Percentiles rank a stretch among this genome's conserved stretches.
These are phyloP conservation scores for Tamandua tetradactyla DNA, from an alignment of 2,797 vertebrate species.

Conservation along the genomic window DNA sequence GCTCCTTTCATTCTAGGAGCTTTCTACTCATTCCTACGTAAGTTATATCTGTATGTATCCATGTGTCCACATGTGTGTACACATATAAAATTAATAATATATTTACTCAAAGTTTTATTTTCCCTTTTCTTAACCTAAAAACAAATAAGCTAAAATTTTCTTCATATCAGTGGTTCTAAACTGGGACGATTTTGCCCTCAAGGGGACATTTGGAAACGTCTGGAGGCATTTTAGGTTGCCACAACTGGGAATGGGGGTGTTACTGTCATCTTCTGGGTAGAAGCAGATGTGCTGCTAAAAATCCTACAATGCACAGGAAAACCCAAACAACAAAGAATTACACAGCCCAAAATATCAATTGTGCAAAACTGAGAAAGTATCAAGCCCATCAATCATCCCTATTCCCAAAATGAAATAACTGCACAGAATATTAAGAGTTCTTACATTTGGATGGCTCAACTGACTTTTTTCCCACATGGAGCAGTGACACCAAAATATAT, in stretches of 20 bases:
- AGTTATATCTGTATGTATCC: not conserved
- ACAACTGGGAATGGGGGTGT: not conserved
- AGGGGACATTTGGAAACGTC: not conserved
- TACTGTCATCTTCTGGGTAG: not conserved
- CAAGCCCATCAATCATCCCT: not conserved
- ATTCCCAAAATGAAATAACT: not conserved
- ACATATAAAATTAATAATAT: not conserved
- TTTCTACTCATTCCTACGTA: not conserved
- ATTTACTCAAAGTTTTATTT: not conserved
- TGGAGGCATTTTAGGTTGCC: not conserved
- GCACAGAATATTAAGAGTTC: constrained; percentile 27
- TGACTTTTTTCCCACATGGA: not conserved
- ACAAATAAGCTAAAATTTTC: not conserved
- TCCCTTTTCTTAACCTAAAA: constrained; percentile 44
- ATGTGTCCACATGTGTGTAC: not conserved
- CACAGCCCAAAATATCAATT: not conserved
- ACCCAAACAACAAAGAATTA: not conserved
- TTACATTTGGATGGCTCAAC: not conserved
- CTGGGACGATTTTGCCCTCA: not conserved
- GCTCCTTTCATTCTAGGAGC: not conserved
- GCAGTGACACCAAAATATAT: not conserved
- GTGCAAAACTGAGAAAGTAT: not conserved
- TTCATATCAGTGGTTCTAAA: not conserved
- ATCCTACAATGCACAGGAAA: not conserved
- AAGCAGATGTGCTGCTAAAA: not conserved